phyloP scores from a whole-genome alignment of 2,888 invertebrate genomes.

The Noctua comes region DNA sequence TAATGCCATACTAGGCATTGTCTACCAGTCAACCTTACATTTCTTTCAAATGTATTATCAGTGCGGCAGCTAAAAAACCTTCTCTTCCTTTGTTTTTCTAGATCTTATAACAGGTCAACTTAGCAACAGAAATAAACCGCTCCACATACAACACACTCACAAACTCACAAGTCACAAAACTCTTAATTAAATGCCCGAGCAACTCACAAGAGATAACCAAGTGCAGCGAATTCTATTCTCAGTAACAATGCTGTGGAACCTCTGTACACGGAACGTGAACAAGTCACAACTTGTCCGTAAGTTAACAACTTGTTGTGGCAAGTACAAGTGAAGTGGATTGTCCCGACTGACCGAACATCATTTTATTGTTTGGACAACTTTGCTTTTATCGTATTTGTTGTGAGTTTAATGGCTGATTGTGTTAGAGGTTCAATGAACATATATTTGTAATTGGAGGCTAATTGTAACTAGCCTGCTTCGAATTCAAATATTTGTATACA shows the following conservation, averaged over 20 bases:
- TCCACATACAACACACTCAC: slow-evolving; percentile 28
- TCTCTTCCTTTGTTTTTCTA: neutral
- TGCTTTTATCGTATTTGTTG: slow-evolving; percentile 57
- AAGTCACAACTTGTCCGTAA: slow-evolving; percentile 73
- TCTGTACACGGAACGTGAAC: slow-evolving; percentile 58
- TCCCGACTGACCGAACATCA: slow-evolving; percentile 66
- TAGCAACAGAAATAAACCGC: slow-evolving; percentile 32
- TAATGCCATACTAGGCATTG: too few relatives aligned
- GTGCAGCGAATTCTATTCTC: slow-evolving; percentile 75
- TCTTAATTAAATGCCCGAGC: slow-evolving; percentile 76
- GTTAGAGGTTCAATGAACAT: neutral
- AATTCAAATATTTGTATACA: neutral
- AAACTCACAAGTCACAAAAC: slow-evolving; percentile 61
- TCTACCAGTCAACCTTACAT: too few relatives aligned
- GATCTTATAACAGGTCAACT: neutral
- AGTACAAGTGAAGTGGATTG: slow-evolving; percentile 63
- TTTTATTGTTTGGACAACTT: slow-evolving; percentile 68
- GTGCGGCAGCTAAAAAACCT: neutral
- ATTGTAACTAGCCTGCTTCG: too few relatives aligned
- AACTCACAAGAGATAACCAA: slow-evolving; percentile 72
- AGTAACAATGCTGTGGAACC: slow-evolving; percentile 70
- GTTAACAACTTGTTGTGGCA: slow-evolving; percentile 77
- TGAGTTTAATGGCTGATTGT: slow-evolving; percentile 25
- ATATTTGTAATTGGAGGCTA: neutral
- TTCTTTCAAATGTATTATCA: neutral